Base-by-base conservation (phyloP, 2,113 vertebrate species). In the Caranx ignobilis region DNA sequence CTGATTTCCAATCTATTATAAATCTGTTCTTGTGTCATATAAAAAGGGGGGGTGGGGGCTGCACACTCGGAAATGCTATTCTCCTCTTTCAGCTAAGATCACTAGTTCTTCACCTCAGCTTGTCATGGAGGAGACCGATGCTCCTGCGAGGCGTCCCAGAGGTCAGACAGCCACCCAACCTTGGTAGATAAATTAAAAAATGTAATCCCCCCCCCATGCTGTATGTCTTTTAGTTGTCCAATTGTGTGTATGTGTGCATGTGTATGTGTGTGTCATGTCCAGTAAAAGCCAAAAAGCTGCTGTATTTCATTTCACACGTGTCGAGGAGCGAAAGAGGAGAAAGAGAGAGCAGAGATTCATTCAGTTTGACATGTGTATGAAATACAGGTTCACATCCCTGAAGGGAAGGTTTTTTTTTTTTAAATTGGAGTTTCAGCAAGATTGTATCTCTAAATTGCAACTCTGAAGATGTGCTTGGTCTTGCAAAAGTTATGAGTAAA, bases 121-220 rank as follows among this genome's bases (percentile, higher is more conserved):
- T 87, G 76, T 88, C 91, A 81, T 31, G 41, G 69, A 48, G 56
- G 66, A 89, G 83, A 91, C 55, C 5, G 71, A 91, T 88, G 85
- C 61, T 60, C 63, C 21, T 48, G 71, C 10, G 8, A 41, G 61
- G 67, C n/a, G 1, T 69, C 77, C 57, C 79, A 72, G 77, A 87
- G 86, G 86, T 82, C 84, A 85, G 41, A 15, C 11, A 50, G 72
- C 75, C 84, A 50, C 48, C 65, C 78, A 77, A 74, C 88, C 88
- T 85, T 85, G 82, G 81, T 79, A 71, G 77, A 76, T 52, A 75
- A 82, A 82, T 85, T 62, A 77, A 76, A 73, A 67, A 43, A 82
- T 89, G 59, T 79, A 79, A 90, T 86, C 81, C 79, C 61, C 72
- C 77, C 54, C 72, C 66, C 57, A 70, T 61, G 77, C 57, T 77